These are phyloP conservation scores for Felis chaus DNA, from an alignment of 2,113 vertebrate species.

Conservation along the genomic window DNA sequence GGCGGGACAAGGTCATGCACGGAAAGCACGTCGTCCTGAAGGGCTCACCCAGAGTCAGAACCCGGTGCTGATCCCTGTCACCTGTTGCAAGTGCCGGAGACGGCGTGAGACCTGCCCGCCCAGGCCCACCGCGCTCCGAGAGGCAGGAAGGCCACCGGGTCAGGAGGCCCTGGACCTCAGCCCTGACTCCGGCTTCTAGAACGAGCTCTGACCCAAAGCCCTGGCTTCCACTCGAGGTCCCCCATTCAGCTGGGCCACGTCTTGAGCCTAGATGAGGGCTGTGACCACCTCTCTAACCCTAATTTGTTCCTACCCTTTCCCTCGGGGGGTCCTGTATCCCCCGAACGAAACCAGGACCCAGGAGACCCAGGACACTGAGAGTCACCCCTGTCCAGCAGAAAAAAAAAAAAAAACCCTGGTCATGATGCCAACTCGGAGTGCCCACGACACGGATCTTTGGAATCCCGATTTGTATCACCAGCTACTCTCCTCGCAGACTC, in stretches of 20 bases:
- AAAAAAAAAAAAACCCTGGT: background rate
- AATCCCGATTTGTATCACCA: background rate
- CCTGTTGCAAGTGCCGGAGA: accelerated
- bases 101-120: accelerated
- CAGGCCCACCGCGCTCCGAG: background rate
- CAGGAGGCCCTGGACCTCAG: background rate
- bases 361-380: background rate
- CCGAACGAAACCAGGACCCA: background rate
- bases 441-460: background rate
- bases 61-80: accelerated
- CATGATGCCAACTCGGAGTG: background rate
- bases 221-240: background rate
- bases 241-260: too few relatives aligned
- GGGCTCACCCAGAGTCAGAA: accelerated
- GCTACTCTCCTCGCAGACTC: background rate
- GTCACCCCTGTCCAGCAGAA: too few relatives aligned
- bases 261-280: background rate
- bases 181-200: background rate
- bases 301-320: background rate
- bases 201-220: background rate
- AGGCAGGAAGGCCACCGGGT: background rate
- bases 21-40: background rate
- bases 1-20: accelerated
- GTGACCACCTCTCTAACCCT: background rate
- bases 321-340: too few relatives aligned